phyloP scores from a whole-genome alignment of 2,113 vertebrate species.

The Lichenostomus cassidix region DNA sequence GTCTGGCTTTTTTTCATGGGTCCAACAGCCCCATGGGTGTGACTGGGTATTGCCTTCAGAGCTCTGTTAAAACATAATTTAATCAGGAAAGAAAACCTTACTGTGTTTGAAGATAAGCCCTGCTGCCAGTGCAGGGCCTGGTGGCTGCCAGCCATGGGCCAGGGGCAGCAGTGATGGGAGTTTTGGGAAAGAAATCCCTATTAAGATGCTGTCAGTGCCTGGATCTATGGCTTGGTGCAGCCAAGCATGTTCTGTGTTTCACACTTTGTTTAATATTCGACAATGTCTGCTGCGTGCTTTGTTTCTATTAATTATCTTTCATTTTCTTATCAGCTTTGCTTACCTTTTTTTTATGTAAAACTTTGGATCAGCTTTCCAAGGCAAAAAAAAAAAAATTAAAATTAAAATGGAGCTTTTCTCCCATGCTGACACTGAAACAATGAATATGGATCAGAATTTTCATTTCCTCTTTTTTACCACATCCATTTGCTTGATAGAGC shows the following conservation, averaged over 20 bases:
- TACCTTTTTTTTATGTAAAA: neutral
- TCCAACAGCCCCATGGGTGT: rapidly evolving
- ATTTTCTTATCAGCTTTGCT: constrained; percentile 4
- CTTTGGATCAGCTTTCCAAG: constrained; percentile 1
- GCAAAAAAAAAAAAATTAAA: neutral
- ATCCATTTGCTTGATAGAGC: constrained; percentile 63
- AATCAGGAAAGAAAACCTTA: neutral
- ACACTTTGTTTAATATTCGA: neutral
- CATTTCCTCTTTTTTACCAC: constrained; percentile 64
- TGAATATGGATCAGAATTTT: constrained; percentile 76
- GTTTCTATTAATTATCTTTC: constrained; percentile 47
- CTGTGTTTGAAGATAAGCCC: neutral
- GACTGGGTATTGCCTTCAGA: neutral
- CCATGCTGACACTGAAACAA: constrained; percentile 10
- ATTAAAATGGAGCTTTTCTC: neutral
- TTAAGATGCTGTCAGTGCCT: neutral
- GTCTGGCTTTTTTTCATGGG: neutral
- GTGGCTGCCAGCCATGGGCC: neutral
- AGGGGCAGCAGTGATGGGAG: neutral
- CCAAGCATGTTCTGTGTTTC: neutral
- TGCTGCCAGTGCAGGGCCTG: rapidly evolving
- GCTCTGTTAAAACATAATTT: neutral
- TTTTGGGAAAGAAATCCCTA: neutral
- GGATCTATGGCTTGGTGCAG: neutral
- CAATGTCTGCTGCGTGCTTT: neutral